Evolutionary conservation across 2,113 vertebrate species (phyloP).

Genomic region (Pantherophis guttatus): DNA sequence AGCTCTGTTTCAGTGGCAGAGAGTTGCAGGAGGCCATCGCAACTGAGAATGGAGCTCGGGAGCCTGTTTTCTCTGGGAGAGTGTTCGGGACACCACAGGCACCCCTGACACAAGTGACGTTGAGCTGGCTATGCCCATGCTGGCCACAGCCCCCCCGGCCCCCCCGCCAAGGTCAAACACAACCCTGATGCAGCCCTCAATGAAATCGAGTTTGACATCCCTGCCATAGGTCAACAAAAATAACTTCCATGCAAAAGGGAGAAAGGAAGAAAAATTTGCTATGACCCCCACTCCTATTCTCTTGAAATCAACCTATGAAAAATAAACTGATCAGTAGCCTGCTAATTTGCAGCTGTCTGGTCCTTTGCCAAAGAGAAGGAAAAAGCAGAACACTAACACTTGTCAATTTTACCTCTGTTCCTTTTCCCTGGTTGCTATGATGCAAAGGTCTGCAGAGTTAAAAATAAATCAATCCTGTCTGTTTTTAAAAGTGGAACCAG

Average conservation of each 20-base stretch:
- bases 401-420: neutral
- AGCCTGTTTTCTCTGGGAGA: too few species aligned
- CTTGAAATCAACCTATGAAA: neutral
- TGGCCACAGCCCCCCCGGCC: too few species aligned
- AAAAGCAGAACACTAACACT: neutral
- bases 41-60: too few species aligned
- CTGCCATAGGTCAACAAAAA: neutral
- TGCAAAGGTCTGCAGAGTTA: neutral
- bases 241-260: neutral
- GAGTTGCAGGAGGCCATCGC: too few species aligned
- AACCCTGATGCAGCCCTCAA: too few species aligned
- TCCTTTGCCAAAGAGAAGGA: neutral
- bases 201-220: too few species aligned
- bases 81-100: too few species aligned
- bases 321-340: neutral
- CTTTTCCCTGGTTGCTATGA: neutral
- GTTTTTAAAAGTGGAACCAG: neutral
- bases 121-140: too few species aligned
- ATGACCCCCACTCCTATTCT: neutral
- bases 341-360: neutral
- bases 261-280: neutral
- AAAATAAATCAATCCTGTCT: neutral
- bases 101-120: too few species aligned
- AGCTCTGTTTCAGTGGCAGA: too few species aligned
- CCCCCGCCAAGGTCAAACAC: too few species aligned